Evolutionary conservation across 2,888 invertebrate genomes (phyloP), one percentile per base, ranked within the genome.

Genomic region (Volucella inanis): DNA sequence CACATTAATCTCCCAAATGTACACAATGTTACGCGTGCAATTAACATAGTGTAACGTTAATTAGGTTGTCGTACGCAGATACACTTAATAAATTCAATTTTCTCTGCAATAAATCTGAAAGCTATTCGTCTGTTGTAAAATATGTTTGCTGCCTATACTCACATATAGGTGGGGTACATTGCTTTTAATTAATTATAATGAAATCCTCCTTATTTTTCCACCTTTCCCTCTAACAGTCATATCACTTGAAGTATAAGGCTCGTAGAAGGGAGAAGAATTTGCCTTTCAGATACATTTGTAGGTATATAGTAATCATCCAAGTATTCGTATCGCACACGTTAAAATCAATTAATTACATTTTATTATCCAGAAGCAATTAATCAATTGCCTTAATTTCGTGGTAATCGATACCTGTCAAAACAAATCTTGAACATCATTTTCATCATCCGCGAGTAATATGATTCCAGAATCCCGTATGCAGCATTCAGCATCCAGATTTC

Each of bases 351-450:
- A 85, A 85, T 85, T 64, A 85, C 81, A 81, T 85, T 85, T 85
- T 85, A 85, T 85, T 85, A 85, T 85, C 85, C 85, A 85, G 80
- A 85, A 85, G 72, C 75, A 81, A 85, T 85, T 85, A 85, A 85
- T 85, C 85, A 85, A 71, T 43, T 62, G 81, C 76, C 85, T 85
- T 85, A 81, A 85, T 81, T 85, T 76, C 55, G 85, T 85, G 85
- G 85, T 85, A 85, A 85, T 85, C 85, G 85, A 85, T 85, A 88
- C 89, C 89, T 90, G 91, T 91, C 91, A 91, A 91, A 91, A 91
- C 90, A 92, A 89, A 89, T 90, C 90, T 90, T 89, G 89, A 89
- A 90, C 89, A 91, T 90, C 90, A 90, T 91, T 88, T 88, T 90
- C 90, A 91, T 90, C 90, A 90, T 88, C 88, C 87, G 87, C 84